Evolutionary conservation across 2,113 vertebrate genomes (phyloP).

Genomic region (Pelecanus crispus): DNA sequence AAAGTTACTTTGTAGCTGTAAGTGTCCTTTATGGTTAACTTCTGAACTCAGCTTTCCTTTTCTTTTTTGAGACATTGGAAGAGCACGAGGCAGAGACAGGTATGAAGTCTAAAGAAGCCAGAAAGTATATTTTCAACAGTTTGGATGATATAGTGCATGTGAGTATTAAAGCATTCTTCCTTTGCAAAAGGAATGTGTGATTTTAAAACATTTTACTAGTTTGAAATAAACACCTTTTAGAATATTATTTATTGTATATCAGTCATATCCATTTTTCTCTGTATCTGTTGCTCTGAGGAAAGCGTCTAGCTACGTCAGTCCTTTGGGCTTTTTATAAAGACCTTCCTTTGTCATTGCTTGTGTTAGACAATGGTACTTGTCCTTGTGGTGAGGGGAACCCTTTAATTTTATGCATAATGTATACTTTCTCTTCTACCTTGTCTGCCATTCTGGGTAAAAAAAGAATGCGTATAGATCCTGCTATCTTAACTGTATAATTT

Average conservation of each 20-base stretch:
- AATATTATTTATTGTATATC: neutral
- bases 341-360: neutral
- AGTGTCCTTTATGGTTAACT: neutral
- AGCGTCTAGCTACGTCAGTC: neutral
- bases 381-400: neutral
- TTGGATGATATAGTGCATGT: slow-evolving; percentile 98
- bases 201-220: neutral
- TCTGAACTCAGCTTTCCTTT: slow-evolving; percentile 5
- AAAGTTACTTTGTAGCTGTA: neutral
- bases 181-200: neutral
- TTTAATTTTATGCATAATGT: neutral
- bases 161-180: slow-evolving; percentile 64
- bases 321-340: neutral
- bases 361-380: neutral
- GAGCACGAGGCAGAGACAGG: slow-evolving; percentile 96
- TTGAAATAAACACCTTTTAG: neutral
- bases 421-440: neutral
- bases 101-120: slow-evolving; percentile 99
- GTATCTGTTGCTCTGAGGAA: neutral
- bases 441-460: neutral
- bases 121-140: slow-evolving; percentile 99
- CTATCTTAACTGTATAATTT: neutral
- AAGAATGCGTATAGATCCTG: neutral
- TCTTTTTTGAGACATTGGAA: slow-evolving; percentile 85
- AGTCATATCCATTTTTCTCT: neutral